Conservation (phyloP, 2,113 vertebrate species). For the Apaloderma vittatum region DNA sequence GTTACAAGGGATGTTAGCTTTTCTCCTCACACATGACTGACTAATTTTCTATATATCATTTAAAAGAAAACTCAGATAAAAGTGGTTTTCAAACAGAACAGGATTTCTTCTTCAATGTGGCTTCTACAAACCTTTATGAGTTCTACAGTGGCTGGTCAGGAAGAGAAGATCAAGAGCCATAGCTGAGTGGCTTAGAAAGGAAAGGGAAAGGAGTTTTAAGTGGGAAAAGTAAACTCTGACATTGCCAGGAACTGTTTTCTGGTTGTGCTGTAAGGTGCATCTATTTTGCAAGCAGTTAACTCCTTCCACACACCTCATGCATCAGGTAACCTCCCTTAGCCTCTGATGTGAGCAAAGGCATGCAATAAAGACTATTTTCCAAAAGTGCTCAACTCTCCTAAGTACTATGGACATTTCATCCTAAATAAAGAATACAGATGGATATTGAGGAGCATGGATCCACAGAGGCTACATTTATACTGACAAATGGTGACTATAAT, state of each 20-base stretch:
- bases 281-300: neutral
- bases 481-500: neutral
- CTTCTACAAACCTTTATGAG: neutral
- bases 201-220: neutral
- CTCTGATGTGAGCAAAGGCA: neutral
- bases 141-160: neutral
- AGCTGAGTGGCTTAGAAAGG: neutral
- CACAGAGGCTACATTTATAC: rapidly evolving
- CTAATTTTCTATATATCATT: slow-evolving; percentile 15
- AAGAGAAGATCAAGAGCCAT: neutral
- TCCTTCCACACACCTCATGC: neutral
- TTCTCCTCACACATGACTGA: slow-evolving; percentile 14
- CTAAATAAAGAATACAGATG: neutral
- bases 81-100: neutral
- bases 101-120: neutral
- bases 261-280: neutral
- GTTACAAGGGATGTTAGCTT: slow-evolving; percentile 39
- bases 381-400: neutral
- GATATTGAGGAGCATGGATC: neutral
- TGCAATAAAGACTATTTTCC: neutral
- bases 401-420: neutral
- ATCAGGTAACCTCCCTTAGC: neutral
- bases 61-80: slow-evolving; percentile 9
- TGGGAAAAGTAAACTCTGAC: neutral
- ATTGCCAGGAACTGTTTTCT: neutral